Base-by-base conservation (phyloP, 2,113 vertebrate species). In the Pholis gunnellus region DNA sequence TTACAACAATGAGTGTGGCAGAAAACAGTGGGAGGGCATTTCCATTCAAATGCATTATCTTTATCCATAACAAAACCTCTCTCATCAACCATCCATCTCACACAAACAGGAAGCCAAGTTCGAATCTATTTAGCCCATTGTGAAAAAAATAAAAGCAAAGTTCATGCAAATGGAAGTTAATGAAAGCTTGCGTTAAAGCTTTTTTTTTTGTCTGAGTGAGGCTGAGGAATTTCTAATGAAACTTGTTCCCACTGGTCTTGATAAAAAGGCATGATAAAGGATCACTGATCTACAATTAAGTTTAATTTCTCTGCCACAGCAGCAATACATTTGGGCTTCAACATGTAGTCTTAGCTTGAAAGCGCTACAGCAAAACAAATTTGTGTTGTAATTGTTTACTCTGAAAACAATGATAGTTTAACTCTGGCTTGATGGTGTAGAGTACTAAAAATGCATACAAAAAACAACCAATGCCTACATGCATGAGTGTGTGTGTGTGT, bases 201-300 rank as follows among this genome's bases (percentile, higher is more conserved):
- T 81, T 86, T 48, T 79, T 86, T 81, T 83, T 85, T 72, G 46
- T 78, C 72, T 59, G 81, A 77, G 69, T 73, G 63, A 75, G 50
- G 75, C 71, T 68, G 64, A 78, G 76, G 79, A 84, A 71, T 81
- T 85, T 79, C 74, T 90, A 91, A 93, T 90, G 80, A 82, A 78
- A 78, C 84, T 66, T 50, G 44, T 72, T 75, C 80, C 60, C 56
- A 80, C 79, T 65, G 78, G 77, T 86, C 64, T 46, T 74, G 86
- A 91, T 87, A 85, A 85, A 87, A 72, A 85, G 81, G 56, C 68
- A 68, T 56, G 73, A 87, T 71, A 67, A 83, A 84, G 72, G 81
- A 77, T 90, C 79, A 79, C 74, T 81, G 79, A 92, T 84, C 50
- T 34, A 88, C 88, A 86, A 88, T 85, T 89, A 87, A 75, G 81